Base-by-base conservation (phyloP, 2,888 invertebrate genomes). In the Leucania comma region DNA sequence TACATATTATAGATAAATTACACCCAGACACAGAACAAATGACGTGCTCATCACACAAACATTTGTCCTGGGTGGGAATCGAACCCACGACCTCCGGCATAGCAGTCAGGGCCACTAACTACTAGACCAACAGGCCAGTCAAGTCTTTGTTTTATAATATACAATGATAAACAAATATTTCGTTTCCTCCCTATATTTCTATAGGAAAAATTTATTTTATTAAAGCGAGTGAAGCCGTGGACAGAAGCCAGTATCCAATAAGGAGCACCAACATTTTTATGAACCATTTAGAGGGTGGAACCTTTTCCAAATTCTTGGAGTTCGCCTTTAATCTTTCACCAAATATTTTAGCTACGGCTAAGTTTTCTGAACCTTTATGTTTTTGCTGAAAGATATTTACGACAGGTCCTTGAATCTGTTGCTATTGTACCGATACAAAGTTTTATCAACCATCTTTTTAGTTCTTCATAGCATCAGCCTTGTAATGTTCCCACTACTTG, bases 181-280 rank as follows among this genome's bases (percentile, higher is more conserved):
- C 12, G 14, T 42, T 42, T 42, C 17, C 38, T 17, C 38, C 10
- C 20, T 6, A 46, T 48, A 48, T 48, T 17, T 48, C n/a, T 20
- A 9, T 9, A 3, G 2, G 2, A n/a, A n/a, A 48, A 26, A 26
- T 2, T 26, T 26, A 6, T 3, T 24, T 14, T 26, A 17, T 20
- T 29, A 5, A n/a, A 14, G n/a, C n/a, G 10, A n/a, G 10, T 24
- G 8, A 35, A 24, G 32, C 32, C n/a, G 32, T n/a, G 8, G 24
- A 14, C 5, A 8, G 14, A 4, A 42, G 42, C 42, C 8, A 65
- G 65, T 92, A 90, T 90, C 91, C 91, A 92, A 93, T 93, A 93
- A 91, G 90, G 90, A 88, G 85, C 79, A 88, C 88, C 89, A 87
- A 90, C 90, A 90, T 92, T 93, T 93, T 93, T 93, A 93, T 92